Conservation (phyloP, 1,140 invertebrate genomes). For the Pseudomyrmex pallidus region DNA sequence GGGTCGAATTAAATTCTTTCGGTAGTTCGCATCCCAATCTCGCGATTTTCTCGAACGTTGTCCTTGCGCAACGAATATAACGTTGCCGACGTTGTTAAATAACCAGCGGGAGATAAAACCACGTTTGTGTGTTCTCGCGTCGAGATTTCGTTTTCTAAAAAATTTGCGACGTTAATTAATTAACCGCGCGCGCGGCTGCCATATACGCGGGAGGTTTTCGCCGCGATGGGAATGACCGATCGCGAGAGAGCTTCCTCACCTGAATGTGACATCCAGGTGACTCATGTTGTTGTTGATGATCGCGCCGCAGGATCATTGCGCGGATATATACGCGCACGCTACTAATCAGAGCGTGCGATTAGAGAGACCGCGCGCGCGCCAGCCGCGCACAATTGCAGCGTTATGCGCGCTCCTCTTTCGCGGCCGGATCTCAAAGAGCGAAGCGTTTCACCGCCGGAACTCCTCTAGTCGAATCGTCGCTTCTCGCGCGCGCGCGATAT, state of each 20-base stretch:
- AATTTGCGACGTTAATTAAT: neutral
- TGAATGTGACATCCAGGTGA: constrained; percentile 32
- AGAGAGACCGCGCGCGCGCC: constrained; percentile 50
- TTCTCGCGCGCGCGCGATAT: neutral
- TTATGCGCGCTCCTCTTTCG: constrained; percentile 50
- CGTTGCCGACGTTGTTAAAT: neutral
- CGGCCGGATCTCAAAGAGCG: constrained; percentile 47
- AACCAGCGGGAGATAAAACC: neutral
- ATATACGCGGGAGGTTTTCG: neutral
- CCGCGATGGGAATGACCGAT: constrained; percentile 35
- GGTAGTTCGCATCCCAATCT: neutral
- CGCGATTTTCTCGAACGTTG: neutral
- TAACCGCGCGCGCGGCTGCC: neutral
- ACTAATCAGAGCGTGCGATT: constrained; percentile 66
- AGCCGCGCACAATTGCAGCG: constrained; percentile 36
- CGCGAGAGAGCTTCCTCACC: constrained; percentile 18
- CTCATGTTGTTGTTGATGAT: constrained; percentile 40
- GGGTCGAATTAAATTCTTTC: neutral
- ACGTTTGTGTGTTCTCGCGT: too few relatives aligned
- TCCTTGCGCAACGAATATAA: neutral
- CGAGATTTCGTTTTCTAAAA: neutral
- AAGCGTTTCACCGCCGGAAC: constrained; percentile 48
- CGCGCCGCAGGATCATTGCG: constrained; percentile 49
- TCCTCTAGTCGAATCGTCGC: constrained; percentile 58
- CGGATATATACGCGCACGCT: constrained; percentile 57